phyloP scores from a whole-genome alignment of 2,888 invertebrate species.

The Pteria penguin region DNA sequence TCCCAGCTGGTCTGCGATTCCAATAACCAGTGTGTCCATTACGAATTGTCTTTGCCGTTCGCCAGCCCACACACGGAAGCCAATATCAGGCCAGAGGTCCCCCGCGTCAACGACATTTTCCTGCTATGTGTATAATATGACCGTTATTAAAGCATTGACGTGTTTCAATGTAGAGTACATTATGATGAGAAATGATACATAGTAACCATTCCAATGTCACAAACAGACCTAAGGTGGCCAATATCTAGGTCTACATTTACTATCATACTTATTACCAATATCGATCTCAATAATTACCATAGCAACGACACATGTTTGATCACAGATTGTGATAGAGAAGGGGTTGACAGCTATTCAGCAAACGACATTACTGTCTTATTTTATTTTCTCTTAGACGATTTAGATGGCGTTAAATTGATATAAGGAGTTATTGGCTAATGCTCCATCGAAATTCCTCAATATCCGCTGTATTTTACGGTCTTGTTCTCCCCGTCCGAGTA shows the following conservation, averaged over 20 bases:
- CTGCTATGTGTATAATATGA: background rate
- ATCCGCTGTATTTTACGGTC: background rate
- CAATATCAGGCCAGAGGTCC: background rate
- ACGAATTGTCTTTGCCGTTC: background rate
- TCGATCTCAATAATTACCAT: constrained; percentile 36
- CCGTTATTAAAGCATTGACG: background rate
- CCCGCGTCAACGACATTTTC: background rate
- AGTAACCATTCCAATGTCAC: constrained; percentile 11
- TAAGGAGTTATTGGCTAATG: background rate
- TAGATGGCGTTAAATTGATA: constrained; percentile 13
- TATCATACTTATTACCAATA: constrained; percentile 34
- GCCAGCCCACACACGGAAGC: background rate
- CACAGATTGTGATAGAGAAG: constrained; percentile 22
- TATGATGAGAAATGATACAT: background rate
- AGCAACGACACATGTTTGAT: constrained; percentile 32
- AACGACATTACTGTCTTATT: background rate
- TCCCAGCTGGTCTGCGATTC: background rate
- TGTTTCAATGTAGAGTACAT: background rate
- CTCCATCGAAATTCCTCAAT: background rate
- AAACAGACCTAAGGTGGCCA: background rate
- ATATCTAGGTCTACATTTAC: constrained; percentile 1
- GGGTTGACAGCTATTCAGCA: background rate
- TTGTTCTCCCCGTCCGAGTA: background rate
- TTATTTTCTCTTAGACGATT: background rate
- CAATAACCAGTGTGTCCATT: background rate